These are phyloP conservation scores for Cathartes aura DNA, from an alignment of 2,113 vertebrate genomes.

Conservation along the genomic window DNA sequence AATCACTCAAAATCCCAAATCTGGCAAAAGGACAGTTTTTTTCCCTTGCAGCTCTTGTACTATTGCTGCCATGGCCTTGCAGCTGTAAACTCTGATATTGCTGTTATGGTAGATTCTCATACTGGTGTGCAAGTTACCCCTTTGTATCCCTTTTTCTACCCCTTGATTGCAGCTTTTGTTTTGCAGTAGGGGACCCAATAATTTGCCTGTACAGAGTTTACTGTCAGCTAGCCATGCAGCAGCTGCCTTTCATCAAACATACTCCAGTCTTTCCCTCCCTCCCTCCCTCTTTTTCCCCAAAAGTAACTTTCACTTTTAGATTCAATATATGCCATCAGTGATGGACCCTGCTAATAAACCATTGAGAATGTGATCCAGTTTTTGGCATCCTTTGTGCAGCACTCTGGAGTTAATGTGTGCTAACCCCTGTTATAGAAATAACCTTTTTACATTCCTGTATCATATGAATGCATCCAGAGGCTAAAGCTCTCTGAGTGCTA, in stretches of 20 bases:
- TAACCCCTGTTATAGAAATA: background rate
- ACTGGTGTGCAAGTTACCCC: background rate
- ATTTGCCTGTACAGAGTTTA: background rate
- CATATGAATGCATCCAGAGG: background rate
- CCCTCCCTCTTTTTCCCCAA: background rate
- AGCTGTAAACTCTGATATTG: background rate
- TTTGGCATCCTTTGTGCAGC: background rate
- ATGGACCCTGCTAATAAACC: background rate
- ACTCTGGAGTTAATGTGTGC: background rate
- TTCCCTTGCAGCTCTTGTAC: background rate
- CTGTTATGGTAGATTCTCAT: background rate
- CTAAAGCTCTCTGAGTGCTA: background rate
- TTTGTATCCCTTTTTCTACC: background rate
- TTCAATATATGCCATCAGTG: background rate
- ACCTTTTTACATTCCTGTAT: background rate
- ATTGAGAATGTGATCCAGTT: background rate
- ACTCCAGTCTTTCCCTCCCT: background rate
- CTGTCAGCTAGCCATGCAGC: background rate
- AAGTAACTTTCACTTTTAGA: background rate
- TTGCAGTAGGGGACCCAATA: background rate
- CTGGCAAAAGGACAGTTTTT: background rate
- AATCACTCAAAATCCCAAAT: background rate
- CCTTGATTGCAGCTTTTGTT: background rate
- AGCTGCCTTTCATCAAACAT: background rate
- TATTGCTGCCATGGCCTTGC: background rate